Base-by-base conservation (phyloP, 2,888 invertebrate species). In the Pachymerium ferrugineum region DNA sequence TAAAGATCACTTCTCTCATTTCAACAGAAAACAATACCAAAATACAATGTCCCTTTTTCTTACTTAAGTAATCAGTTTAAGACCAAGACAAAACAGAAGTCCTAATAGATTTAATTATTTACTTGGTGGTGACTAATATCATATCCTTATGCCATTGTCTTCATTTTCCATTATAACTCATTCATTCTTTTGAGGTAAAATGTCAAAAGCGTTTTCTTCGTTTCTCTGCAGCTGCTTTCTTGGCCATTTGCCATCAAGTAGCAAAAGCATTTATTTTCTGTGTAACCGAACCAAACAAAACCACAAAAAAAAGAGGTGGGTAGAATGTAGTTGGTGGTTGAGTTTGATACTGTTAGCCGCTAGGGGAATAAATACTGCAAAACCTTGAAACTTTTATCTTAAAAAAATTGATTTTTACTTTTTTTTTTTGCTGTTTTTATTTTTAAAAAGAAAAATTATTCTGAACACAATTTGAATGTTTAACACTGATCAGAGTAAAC, bases 181-280 rank as follows among this genome's bases (percentile, higher is more conserved):
- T 38, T 38, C 38, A 38, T 38, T 38, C 47, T 47, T 47, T 47
- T n/a, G n/a, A 19, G 16, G 47, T 22, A 47, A 47, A 47, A 47
- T 47, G 47, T 47, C 47, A 47, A 47, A 47, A 47, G 47, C 47
- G 22, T 47, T 47, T 47, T 47, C 47, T 47, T 47, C 47, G 16
- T 47, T 22, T 10, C 47, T 19, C 22, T 2, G 16, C 19, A n/a
- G n/a, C n/a, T 22, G 47, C 19, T 47, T 22, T 22, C 47, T 47
- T 47, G 47, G 47, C 47, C 47, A 47, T 47, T 47, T 47, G 47
- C 47, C 47, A 47, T 47, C 47, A 10, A 47, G 47, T 47, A 47
- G 47, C 47, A 47, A 19, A 47, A 47, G 47, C 47, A 47, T 47
- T 47, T 47, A 47, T 47, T 47, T 38, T 47, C 47, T 47, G 16